Evolutionary conservation across 2,888 invertebrate genomes (phyloP).

Genomic region (Yponomeuta sedellus): DNA sequence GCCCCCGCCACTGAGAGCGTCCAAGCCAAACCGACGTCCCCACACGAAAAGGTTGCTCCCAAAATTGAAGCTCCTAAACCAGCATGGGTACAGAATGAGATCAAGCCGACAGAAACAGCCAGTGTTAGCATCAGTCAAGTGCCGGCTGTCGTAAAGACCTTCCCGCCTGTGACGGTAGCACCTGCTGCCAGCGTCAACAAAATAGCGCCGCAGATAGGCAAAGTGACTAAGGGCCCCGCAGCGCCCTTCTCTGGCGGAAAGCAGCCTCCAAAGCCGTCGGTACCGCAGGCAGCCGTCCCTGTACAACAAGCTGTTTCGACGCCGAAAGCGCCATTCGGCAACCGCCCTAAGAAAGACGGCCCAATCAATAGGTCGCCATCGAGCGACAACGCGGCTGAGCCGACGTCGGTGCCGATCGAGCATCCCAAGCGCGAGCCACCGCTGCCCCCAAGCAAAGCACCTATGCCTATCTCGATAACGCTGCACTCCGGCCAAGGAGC

Average conservation of each 20-base stretch:
- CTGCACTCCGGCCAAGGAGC: conserved; percentile 52
- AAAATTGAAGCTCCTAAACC: conserved; percentile 55
- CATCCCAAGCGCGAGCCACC: conserved; percentile 58
- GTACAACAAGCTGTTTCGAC: conserved; percentile 57
- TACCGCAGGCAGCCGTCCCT: conserved; percentile 61
- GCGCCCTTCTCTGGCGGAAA: conserved; percentile 67
- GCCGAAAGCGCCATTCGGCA: conserved; percentile 65
- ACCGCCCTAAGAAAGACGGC: conserved; percentile 65
- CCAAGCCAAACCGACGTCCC: conserved; percentile 35
- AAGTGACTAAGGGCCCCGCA: conserved; percentile 56
- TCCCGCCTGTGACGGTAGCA: conserved; percentile 32
- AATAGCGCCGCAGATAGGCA: conserved; percentile 24
- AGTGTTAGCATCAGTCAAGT: conserved; percentile 24
- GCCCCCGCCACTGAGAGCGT: conserved; percentile 29
- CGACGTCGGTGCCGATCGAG: conserved; percentile 38
- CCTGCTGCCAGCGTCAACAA: conserved; percentile 24
- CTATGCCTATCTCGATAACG: conserved; percentile 72
- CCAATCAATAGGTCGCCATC: conserved; percentile 56
- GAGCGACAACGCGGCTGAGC: conserved; percentile 32
- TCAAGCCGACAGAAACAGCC: conserved; percentile 31
- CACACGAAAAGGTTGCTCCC: conserved; percentile 43
- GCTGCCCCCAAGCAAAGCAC: conserved; percentile 63
- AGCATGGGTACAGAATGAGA: conserved; percentile 47
- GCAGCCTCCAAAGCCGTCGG: conserved; percentile 59
- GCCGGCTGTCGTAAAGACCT: conserved; percentile 35